Percentiles rank a stretch among this genome's conserved stretches.
phyloP scores from a whole-genome alignment of 2,797 vertebrate genomes.

The Psittacula derbiana region DNA sequence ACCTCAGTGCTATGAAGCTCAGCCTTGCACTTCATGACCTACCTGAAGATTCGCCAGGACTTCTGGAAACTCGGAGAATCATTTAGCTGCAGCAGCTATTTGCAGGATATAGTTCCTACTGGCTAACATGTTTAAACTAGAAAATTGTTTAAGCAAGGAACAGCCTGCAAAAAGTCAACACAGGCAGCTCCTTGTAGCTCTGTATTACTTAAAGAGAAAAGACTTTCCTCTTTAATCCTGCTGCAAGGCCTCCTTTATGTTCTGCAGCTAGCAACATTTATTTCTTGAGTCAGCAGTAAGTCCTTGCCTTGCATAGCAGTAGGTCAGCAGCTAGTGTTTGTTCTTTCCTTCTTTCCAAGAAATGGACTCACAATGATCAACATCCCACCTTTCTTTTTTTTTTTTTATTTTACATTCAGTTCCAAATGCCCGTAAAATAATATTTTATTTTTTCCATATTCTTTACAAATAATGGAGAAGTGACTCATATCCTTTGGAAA shows the following conservation, averaged over 20 bases:
- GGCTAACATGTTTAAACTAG: background rate
- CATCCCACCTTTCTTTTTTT: constrained; percentile 6
- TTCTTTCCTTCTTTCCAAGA: constrained; percentile 3
- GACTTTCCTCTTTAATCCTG: background rate
- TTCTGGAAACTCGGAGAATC: background rate
- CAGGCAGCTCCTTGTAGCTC: background rate
- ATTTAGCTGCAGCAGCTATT: background rate
- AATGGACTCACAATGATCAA: constrained; percentile 11
- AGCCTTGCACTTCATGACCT: background rate
- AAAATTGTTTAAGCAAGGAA: background rate
- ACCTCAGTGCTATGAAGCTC: background rate
- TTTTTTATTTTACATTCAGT: background rate
- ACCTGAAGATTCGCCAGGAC: background rate
- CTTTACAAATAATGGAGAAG: constrained; percentile 38
- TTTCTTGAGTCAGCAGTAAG: constrained; percentile 42
- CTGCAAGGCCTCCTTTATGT: background rate
- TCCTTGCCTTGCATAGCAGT: background rate
- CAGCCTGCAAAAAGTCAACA: background rate
- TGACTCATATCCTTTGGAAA: constrained; percentile 33
- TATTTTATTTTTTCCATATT: constrained; percentile 39
- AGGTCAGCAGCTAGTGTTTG: background rate
- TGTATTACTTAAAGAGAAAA: background rate
- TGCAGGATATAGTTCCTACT: background rate
- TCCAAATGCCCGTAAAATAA: constrained; percentile 10
- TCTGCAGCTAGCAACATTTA: background rate